Percentiles rank a stretch among this genome's conserved stretches.
Conservation (phyloP, 1,140 invertebrate genomes). For the Zaprionus ghesquierei region DNA sequence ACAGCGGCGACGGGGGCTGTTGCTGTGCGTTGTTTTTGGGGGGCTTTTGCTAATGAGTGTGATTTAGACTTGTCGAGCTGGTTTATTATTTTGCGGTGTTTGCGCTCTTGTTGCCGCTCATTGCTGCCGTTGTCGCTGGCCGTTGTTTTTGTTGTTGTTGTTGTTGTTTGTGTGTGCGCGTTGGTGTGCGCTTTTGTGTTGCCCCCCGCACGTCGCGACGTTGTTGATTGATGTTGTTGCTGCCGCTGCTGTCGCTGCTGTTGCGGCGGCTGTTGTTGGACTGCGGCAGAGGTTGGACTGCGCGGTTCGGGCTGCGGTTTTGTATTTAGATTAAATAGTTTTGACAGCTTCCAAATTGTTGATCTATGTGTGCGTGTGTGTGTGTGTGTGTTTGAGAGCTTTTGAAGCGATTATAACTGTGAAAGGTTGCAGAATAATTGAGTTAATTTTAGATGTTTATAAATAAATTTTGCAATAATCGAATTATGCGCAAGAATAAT, state of each 20-base stretch:
- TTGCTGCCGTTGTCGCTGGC: conserved; percentile 22
- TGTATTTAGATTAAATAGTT: conserved; percentile 79
- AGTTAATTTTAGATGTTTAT: conserved; percentile 15
- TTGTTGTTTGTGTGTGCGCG: conserved; percentile 42
- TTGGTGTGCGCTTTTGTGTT: conserved; percentile 67
- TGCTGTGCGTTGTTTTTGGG: conserved; percentile 51
- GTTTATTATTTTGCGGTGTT: conserved; percentile 81
- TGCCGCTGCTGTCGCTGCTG: conserved; percentile 23
- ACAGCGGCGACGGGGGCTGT: conserved; percentile 24
- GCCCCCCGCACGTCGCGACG: conserved; percentile 21
- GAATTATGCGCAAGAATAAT: background rate
- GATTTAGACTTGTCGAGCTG: conserved; percentile 80
- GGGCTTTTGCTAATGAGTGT: conserved; percentile 79
- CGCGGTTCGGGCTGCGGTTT: conserved; percentile 47
- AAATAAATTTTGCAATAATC: background rate
- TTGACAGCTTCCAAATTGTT: conserved; percentile 65
- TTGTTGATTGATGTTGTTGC: conserved; percentile 46
- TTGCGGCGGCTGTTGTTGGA: too few relatives aligned
- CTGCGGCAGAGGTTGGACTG: conserved; percentile 22
- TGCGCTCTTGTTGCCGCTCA: conserved; percentile 68
- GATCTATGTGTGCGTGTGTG: conserved; percentile 16
- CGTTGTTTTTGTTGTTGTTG: conserved; percentile 36
- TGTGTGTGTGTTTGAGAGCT: conserved; percentile 13
- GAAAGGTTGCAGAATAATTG: background rate
- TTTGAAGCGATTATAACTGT: conserved; percentile 13